Base-by-base conservation (phyloP, 2,113 vertebrate species). In the Vireo altiloquus region DNA sequence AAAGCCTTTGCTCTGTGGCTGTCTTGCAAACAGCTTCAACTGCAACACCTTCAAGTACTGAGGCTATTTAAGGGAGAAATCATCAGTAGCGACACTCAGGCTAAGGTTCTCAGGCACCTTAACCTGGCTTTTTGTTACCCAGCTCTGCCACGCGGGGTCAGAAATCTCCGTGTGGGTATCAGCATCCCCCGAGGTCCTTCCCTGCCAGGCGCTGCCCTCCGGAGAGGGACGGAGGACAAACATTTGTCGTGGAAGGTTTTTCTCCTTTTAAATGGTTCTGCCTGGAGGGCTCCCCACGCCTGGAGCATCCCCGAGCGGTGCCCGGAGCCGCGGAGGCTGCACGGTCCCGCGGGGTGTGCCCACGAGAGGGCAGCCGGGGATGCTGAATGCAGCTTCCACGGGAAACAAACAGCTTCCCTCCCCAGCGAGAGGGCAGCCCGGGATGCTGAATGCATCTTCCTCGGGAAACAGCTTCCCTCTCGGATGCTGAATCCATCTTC, bases 281-380 rank as follows among this genome's bases (percentile, higher is more conserved):
- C n/a, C n/a, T n/a, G n/a, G n/a, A n/a, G n/a, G n/a, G n/a, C n/a
- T n/a, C n/a, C n/a, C n/a, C n/a, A n/a, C n/a, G n/a, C n/a, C n/a
- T n/a, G n/a, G n/a, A n/a, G n/a, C n/a, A n/a, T n/a, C n/a, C n/a
- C n/a, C n/a, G 40, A 40, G 87, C 35, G 3, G 60, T 5, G 56
- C 33, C 83, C 28, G 23, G 82, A 31, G 37, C n/a, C n/a, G n/a
- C n/a, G n/a, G n/a, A n/a, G n/a, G n/a, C n/a, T n/a, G n/a, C n/a
- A n/a, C n/a, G n/a, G n/a, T n/a, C n/a, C 87, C 40, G 10, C n/a
- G 84, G 95, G 81, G 20, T 91, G 66, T 95, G 95, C 95, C 98
- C 99, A 98, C 98, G 98, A 99, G 99, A 98, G 99, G 99, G 98
- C 99, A 99, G 40, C 12, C 40, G 11, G 40, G 13, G 40, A 42